These are phyloP conservation scores for Opisthocomus hoazin DNA, from an alignment of 2,113 vertebrate genomes.

Conservation along the genomic window DNA sequence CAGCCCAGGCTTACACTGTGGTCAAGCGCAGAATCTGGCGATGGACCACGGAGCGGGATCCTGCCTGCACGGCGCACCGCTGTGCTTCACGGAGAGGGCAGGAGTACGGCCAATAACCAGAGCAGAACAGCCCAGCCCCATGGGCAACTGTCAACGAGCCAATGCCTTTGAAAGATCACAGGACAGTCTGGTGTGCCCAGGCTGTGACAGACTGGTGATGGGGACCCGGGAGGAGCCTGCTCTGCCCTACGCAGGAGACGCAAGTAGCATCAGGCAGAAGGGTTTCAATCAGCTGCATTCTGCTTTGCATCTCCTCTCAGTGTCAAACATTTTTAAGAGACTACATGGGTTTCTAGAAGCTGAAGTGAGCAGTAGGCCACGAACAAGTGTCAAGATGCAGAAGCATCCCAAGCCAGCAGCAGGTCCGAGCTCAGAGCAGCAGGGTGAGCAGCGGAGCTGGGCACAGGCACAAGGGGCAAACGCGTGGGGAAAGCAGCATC, in stretches of 20 bases:
- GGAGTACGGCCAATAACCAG: neutral
- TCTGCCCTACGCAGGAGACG: neutral
- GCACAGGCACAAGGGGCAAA: neutral
- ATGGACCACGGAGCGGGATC: neutral
- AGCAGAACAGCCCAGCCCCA: neutral
- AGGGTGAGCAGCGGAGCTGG: neutral
- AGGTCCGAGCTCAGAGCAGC: neutral
- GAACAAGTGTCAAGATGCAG: neutral
- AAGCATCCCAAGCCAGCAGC: neutral
- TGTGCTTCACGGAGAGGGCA: neutral
- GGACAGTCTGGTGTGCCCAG: accelerated
- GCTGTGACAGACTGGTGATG: neutral
- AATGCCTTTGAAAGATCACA: neutral
- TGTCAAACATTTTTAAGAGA: neutral
- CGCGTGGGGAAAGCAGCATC: accelerated
- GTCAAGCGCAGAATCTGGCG: accelerated
- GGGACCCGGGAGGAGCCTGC: neutral
- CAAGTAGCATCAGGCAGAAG: neutral
- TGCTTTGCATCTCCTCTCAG: neutral
- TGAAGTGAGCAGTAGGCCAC: accelerated
- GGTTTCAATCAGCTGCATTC: neutral
- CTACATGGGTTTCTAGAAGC: neutral
- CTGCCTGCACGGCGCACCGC: accelerated
- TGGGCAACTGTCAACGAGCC: neutral
- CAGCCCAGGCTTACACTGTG: accelerated